Evolutionary conservation across 1,140 invertebrate species (phyloP), one percentile per base, ranked within the genome.

Genomic region (Drosophila cardini): DNA sequence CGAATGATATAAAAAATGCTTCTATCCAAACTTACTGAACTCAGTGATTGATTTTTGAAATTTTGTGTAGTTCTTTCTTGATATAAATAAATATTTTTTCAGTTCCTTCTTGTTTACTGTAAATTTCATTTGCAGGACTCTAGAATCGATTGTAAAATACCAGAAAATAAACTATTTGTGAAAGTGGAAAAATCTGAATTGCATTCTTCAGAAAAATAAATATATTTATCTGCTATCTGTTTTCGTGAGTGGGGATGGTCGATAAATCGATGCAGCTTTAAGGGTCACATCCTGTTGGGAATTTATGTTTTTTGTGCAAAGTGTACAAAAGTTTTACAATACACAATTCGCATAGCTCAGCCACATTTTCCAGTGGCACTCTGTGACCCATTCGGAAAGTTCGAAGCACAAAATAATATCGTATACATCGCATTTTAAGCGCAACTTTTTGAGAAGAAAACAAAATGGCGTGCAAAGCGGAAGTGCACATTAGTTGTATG

Each of bases 401-500:
- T 84, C 81, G 80, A 84, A 84, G 34, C 73, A 80, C 76, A 80
- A 84, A 85, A 84, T 84, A 84, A 84, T 85, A 84, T 72, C 77
- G 76, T 73, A 80, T 63, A 72, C 80, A 85, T 76, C 73, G 68
- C 81, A 84, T 84, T 80, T 84, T 85, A 84, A 80, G 83, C 50
- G 62, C 43, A 83, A 69, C 60, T 83, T 71, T 81, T 45, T 46
- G 26, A 75, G 26, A 75, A 72, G 72, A 78, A 83, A 83, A 84
- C 80, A 84, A 84, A 84, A 85, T 83, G 73, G 81, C 81, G 77
- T 65, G 72, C 73, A 84, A 84, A 84, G 80, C 81, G 80, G 81
- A 84, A 85, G 80, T 84, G 80, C 80, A 85, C 80, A 84, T 84
- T 84, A 85, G 80, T 84, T 84, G 80, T 84, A 84, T 84, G 80